These are phyloP conservation scores for Leuciscus idus DNA, from an alignment of 2,113 vertebrate species.

Conservation along the genomic window DNA sequence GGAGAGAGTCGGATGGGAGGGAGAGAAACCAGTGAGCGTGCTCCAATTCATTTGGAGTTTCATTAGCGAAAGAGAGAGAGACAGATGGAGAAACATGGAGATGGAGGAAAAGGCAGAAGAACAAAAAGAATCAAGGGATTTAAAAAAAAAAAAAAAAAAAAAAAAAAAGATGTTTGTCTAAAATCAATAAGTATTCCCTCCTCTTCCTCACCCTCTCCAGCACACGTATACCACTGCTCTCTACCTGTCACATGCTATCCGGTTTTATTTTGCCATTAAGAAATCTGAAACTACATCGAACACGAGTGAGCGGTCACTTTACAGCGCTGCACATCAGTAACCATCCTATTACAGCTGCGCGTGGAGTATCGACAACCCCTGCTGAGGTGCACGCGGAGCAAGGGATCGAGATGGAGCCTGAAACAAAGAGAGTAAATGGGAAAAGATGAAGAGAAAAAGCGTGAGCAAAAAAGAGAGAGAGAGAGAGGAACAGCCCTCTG, in stretches of 20 bases:
- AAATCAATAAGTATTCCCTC: constrained; percentile 77
- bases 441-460: background rate
- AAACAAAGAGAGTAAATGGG: constrained; percentile 9
- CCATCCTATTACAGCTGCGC: constrained; percentile 12
- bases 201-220: constrained; percentile 63
- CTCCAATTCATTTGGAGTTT: constrained; percentile 65
- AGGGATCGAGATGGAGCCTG: constrained; percentile 12
- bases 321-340: constrained; percentile 1
- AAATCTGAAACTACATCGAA: background rate
- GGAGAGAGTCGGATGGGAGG: constrained; percentile 41
- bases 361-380: constrained; percentile 24
- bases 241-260: constrained; percentile 57
- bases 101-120: constrained; percentile 70
- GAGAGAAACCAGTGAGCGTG: constrained; percentile 63
- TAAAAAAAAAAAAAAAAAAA: constrained; percentile 58
- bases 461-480: background rate
- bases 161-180: constrained; percentile 64
- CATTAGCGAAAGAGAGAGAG: constrained; percentile 53
- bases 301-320: background rate
- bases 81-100: constrained; percentile 57
- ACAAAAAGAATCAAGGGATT: constrained; percentile 85
- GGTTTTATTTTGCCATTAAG: constrained; percentile 52
- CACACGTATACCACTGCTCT: constrained; percentile 36
- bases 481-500: constrained; percentile 20
- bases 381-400: background rate